Evolutionary conservation across 2,888 invertebrate genomes (phyloP).

Genomic region (Lycophotia porphyrea): DNA sequence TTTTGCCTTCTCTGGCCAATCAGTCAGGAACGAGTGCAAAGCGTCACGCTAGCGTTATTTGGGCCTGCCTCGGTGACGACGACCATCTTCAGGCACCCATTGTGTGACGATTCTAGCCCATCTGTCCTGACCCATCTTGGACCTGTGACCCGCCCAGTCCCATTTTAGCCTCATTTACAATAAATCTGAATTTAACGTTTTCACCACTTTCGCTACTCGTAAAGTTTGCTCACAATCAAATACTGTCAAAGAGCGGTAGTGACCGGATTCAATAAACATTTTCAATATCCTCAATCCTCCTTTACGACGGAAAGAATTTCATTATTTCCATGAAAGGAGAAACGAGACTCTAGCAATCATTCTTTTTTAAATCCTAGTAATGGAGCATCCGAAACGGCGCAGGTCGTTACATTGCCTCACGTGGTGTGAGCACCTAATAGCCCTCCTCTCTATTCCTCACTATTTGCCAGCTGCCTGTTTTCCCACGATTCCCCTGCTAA

Average conservation of each 20-base stretch:
- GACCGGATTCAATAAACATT: slow-evolving; percentile 37
- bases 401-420: slow-evolving; percentile 83
- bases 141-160: too few species aligned
- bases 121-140: too few species aligned
- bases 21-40: too few species aligned
- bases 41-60: too few species aligned
- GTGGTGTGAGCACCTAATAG: slow-evolving; percentile 85
- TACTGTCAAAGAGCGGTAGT: not conserved
- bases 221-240: not conserved
- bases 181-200: not conserved
- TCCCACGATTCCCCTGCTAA: slow-evolving; percentile 87
- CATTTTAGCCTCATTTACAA: not conserved
- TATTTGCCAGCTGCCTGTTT: slow-evolving; percentile 84
- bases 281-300: slow-evolving; percentile 46
- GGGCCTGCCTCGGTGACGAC: too few species aligned
- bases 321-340: slow-evolving; percentile 63
- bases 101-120: too few species aligned
- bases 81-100: too few species aligned
- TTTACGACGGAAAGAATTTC: slow-evolving; percentile 52
- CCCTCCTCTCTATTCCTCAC: slow-evolving; percentile 85
- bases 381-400: slow-evolving; percentile 80
- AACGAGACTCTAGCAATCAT: slow-evolving; percentile 63
- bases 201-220: not conserved
- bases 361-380: slow-evolving; percentile 77
- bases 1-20: too few species aligned